Percentiles rank a stretch among this genome's conserved stretches.
These are phyloP conservation scores for Ceriagrion tenellum DNA, from an alignment of 2,888 invertebrate species.

Conservation along the genomic window DNA sequence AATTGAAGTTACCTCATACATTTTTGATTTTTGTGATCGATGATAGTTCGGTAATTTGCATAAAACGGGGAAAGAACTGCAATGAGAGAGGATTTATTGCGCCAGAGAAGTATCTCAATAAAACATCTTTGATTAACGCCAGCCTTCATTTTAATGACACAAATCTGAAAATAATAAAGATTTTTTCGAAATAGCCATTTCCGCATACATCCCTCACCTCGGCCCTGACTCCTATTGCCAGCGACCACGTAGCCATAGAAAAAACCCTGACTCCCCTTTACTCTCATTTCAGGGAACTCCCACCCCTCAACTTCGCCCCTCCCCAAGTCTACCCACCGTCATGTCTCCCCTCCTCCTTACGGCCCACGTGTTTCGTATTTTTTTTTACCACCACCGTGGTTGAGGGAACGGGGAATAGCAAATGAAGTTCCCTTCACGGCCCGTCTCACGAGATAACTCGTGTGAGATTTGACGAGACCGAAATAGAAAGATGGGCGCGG, in stretches of 20 bases:
- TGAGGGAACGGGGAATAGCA: slow-evolving; percentile 38
- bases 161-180: too few species aligned
- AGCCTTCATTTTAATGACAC: too few species aligned
- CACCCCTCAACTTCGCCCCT: background rate
- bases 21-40: too few species aligned
- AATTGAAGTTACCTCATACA: too few species aligned
- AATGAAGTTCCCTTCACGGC: slow-evolving; percentile 54
- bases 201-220: too few species aligned
- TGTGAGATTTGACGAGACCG: background rate
- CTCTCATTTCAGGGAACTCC: background rate
- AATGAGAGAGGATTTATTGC: too few species aligned
- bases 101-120: too few species aligned
- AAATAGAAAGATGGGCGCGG: slow-evolving; percentile 18
- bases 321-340: background rate
- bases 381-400: background rate
- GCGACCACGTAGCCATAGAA: background rate
- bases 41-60: too few species aligned
- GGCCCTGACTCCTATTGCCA: background rate
- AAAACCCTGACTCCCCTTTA: background rate
- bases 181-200: too few species aligned
- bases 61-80: too few species aligned
- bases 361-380: background rate
- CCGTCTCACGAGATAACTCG: slow-evolving; percentile 44
- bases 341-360: background rate
- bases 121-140: too few species aligned